Percentiles rank a stretch among this genome's conserved stretches.
phyloP scores from a whole-genome alignment of 2,888 invertebrate species.

The Noctua pronuba region DNA sequence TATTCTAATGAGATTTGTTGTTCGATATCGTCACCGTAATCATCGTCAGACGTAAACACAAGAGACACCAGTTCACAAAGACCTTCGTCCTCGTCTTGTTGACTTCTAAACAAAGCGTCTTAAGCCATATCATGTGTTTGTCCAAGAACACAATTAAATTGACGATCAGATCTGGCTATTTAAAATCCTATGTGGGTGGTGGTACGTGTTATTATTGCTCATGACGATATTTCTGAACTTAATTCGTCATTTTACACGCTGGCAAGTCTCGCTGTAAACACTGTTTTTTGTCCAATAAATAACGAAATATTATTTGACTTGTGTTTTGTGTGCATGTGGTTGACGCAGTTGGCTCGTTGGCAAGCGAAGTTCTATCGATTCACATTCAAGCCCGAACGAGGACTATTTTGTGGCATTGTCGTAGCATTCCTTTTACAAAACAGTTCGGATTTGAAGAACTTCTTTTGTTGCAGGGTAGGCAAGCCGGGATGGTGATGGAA shows the following conservation, averaged over 20 bases:
- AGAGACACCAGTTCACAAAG: constrained; percentile 64
- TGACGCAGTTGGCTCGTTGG: constrained; percentile 70
- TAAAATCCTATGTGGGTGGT: constrained; percentile 77
- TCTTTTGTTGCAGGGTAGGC: constrained; percentile 78
- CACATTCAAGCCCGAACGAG: constrained; percentile 32
- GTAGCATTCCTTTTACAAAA: constrained; percentile 4
- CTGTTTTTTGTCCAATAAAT: constrained; percentile 65
- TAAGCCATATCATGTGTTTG: constrained; percentile 27
- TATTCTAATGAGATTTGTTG: constrained; percentile 72
- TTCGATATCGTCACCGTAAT: constrained; percentile 56
- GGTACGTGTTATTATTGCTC: constrained; percentile 76
- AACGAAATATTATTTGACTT: constrained; percentile 62
- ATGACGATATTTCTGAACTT: constrained; percentile 74
- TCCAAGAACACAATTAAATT: constrained; percentile 50
- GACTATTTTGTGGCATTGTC: constrained; percentile 20
- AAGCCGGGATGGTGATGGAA: constrained; percentile 86
- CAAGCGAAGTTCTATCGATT: constrained; percentile 43
- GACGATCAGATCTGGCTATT: constrained; percentile 70
- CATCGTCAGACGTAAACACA: constrained; percentile 59
- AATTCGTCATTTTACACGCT: constrained; percentile 79
- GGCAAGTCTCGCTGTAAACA: constrained; percentile 75
- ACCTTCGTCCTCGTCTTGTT: constrained; percentile 53
- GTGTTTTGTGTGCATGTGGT: constrained; percentile 53
- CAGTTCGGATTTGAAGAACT: constrained; percentile 25
- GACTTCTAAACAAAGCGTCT: constrained; percentile 47